A percentile compares a stretch with the other conserved stretches of the same genome.
phyloP scores from a whole-genome alignment of 2,113 vertebrate species.

The Strix uralensis region DNA sequence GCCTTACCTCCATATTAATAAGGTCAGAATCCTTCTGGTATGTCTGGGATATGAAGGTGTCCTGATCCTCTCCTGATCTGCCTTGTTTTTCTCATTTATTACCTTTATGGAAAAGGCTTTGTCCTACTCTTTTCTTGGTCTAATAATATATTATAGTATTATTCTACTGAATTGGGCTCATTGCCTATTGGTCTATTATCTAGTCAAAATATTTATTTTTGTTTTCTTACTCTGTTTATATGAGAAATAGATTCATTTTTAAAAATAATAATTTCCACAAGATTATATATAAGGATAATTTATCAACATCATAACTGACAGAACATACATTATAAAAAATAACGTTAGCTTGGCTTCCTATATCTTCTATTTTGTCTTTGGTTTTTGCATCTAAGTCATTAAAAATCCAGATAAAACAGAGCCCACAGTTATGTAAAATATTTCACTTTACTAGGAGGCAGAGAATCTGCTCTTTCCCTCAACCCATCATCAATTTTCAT shows the following conservation, averaged over 20 bases:
- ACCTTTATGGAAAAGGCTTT: background rate
- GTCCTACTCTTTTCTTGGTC: background rate
- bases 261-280: background rate
- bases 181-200: background rate
- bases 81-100: background rate
- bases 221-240: background rate
- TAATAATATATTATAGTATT: background rate
- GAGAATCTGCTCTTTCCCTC: background rate
- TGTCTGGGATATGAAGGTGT: background rate
- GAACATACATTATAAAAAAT: background rate
- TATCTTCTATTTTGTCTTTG: background rate
- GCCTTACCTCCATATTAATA: background rate
- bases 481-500: background rate
- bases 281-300: background rate
- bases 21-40: background rate
- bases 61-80: background rate
- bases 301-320: background rate
- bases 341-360: background rate
- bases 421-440: background rate
- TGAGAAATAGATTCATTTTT: accelerated
- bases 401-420: background rate
- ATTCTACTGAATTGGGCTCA: background rate
- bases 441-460: background rate
- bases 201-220: background rate
- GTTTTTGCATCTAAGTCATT: background rate